Evolutionary conservation across 2,888 invertebrate species (phyloP), one percentile per base, ranked within the genome.

Genomic region (Amblyjoppa proteus): DNA sequence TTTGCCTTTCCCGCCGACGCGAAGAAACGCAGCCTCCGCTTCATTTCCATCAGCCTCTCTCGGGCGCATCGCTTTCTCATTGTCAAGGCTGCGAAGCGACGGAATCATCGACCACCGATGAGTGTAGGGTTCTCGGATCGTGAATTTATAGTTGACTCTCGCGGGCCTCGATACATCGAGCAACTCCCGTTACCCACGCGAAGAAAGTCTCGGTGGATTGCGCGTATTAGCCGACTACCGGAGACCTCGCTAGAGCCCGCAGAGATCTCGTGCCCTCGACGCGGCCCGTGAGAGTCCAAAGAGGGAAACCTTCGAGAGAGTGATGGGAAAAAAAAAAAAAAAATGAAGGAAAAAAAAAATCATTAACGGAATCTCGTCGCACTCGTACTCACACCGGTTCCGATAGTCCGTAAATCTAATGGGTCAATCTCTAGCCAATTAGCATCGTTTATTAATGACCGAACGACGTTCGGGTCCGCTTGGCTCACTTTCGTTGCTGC

Each of bases 81-180:
- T 85, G 83, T 85, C 85, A 85, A 79, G 74, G 83, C 74, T 74
- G 31, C 31, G 74, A 75, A 74, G 79, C 83, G 64, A 83, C 61
- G 70, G 79, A 74, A 61, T 78, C 77, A 85, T 85, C 83, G 83
- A 73, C 70, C 38, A 34, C 38, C 73, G 53, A 71, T 38, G 73
- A 56, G 38, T 73, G 56, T 25, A 3, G 31, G 25, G 25, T 28
- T 58, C 41, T 28, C 41, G 16, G 58, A 16, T 16, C 16, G 41
- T 16, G 16, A 45, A 58, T 38, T 56, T 34, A 34, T 13, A 53
- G 25, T 28, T 34, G 34, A 34, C 61, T 64, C 34, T 25, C 25
- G 11, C 25, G 11, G 34, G 16, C 61, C 58, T 74, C 58, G 73
- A 74, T 45, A 16, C 13, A 41, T 74, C 58, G 45, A 28, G 28